Conservation (phyloP, 2,888 invertebrate genomes). For the Coelogynopora nodosa region DNA sequence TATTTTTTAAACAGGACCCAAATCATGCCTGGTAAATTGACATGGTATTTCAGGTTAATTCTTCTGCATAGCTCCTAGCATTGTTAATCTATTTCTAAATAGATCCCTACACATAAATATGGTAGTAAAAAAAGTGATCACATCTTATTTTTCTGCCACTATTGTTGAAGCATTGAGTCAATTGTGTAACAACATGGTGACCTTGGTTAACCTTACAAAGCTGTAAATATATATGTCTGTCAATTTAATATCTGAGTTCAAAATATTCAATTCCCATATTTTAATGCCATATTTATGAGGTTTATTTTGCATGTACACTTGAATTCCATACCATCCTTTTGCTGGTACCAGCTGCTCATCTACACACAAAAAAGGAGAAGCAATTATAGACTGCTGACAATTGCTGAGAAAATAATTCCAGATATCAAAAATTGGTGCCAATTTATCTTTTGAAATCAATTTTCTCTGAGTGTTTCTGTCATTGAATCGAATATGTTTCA, state of each 20-base stretch:
- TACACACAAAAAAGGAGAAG: not conserved
- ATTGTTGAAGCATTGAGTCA: not conserved
- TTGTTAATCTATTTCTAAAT: no score
- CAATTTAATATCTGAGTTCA: not conserved
- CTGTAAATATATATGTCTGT: not conserved
- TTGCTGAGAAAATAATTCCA: not conserved
- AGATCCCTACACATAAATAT: no score
- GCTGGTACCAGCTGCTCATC: not conserved
- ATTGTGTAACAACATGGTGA: not conserved
- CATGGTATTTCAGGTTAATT: no score
- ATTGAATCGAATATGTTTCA: not conserved
- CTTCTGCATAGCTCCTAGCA: no score
- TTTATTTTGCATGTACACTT: not conserved
- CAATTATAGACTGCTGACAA: not conserved
- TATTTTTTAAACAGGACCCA: no score
- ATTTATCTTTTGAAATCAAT: not conserved
- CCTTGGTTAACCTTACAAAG: not conserved
- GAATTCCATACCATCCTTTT: not conserved
- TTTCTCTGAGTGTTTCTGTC: not conserved
- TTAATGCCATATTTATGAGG: not conserved
- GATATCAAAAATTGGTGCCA: not conserved
- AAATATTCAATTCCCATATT: not conserved
- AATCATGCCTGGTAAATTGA: no score
- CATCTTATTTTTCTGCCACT: slow-evolving; percentile 9
- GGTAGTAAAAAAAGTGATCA: slow-evolving; percentile 3